Evolutionary conservation across 2,888 invertebrate species (phyloP).

Genomic region (Serrognathus titanus): DNA sequence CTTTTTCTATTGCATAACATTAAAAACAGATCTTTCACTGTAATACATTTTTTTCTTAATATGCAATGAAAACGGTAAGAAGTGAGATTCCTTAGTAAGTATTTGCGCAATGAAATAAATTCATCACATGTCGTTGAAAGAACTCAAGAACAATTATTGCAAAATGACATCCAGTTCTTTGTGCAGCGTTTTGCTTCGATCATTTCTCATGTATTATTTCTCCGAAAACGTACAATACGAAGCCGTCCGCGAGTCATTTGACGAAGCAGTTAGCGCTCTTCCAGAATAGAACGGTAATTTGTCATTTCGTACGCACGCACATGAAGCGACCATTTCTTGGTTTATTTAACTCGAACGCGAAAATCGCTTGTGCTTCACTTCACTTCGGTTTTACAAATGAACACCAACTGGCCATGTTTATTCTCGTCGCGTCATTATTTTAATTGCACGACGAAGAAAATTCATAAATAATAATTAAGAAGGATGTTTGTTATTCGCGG

Average conservation of each 20-base stretch:
- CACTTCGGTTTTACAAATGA: not conserved
- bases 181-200: too few relatives aligned
- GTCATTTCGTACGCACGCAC: constrained; percentile 3
- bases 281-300: constrained; percentile 2
- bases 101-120: too few relatives aligned
- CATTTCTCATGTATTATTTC: too few relatives aligned
- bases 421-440: not conserved
- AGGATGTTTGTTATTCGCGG: not conserved
- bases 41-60: too few relatives aligned
- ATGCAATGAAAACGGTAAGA: too few relatives aligned
- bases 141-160: too few relatives aligned
- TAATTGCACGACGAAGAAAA: not conserved
- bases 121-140: too few relatives aligned
- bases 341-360: not conserved
- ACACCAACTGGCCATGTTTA: not conserved
- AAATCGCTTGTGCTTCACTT: constrained; percentile 1
- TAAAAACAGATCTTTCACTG: too few relatives aligned
- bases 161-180: too few relatives aligned
- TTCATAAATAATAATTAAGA: not conserved
- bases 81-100: too few relatives aligned
- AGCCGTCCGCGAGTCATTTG: constrained; percentile 7
- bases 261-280: not conserved
- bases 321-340: not conserved
- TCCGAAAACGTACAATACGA: not conserved
- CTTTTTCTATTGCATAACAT: too few relatives aligned